Conservation (phyloP, 2,113 vertebrate species). For the Caranx melampygus region DNA sequence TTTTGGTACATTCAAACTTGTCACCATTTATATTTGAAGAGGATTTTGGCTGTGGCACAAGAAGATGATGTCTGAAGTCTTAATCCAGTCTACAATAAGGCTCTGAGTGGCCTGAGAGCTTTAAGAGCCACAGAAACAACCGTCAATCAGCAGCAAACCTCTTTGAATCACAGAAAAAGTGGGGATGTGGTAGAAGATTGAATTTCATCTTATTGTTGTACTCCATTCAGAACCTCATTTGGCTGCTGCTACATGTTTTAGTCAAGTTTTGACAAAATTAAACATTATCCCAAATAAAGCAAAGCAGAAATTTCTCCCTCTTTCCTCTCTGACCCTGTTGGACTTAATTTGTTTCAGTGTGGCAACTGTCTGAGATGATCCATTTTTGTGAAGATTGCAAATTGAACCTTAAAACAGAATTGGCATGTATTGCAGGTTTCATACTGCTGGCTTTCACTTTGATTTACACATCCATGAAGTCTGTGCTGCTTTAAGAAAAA, state of each 20-base stretch:
- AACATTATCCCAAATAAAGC: background rate
- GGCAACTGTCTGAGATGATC: background rate
- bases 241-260: too few relatives aligned
- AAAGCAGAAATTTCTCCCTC: background rate
- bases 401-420: background rate
- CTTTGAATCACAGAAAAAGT: too few relatives aligned
- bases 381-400: background rate
- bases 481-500: background rate
- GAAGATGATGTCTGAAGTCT: too few relatives aligned
- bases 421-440: background rate
- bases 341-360: background rate
- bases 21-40: too few relatives aligned
- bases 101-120: too few relatives aligned
- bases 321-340: background rate
- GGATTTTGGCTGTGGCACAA: too few relatives aligned
- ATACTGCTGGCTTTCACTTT: background rate
- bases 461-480: background rate
- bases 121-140: too few relatives aligned
- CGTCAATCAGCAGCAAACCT: too few relatives aligned
- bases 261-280: background rate
- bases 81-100: too few relatives aligned
- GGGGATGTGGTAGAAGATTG: background rate
- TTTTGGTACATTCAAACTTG: too few relatives aligned
- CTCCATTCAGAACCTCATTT: too few relatives aligned
- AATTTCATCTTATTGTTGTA: background rate